A percentile compares a stretch with the other conserved stretches of the same genome.
Conservation (phyloP, 2,797 vertebrate species). For the Sciurus carolinensis region DNA sequence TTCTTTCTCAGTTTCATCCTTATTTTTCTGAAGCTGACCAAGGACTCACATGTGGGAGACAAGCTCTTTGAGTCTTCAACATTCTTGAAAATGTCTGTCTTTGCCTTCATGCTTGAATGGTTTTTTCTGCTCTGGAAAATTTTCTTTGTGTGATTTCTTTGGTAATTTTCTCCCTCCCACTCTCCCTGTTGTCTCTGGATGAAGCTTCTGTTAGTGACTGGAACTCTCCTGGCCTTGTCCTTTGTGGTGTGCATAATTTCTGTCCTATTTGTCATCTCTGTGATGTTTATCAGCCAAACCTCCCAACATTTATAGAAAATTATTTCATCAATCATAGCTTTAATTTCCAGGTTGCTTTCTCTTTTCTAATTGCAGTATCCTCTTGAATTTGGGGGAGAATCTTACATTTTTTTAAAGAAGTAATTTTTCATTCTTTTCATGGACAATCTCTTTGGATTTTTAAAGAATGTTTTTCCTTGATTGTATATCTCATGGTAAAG, state of each 20-base stretch:
- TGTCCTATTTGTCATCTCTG: not conserved
- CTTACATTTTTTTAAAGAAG: not conserved
- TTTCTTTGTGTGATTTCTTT: slow-evolving; percentile 2
- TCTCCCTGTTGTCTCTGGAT: not conserved
- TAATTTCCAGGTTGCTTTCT: not conserved
- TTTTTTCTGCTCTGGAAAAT: not conserved
- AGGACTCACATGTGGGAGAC: not conserved
- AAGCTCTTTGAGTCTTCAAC: not conserved
- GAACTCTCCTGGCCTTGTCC: not conserved
- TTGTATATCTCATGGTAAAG: not conserved
- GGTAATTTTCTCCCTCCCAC: not conserved
- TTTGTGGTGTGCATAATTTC: not conserved
- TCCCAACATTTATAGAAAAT: not conserved
- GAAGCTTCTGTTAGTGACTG: not conserved
- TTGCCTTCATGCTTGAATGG: not conserved
- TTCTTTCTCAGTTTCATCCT: not conserved
- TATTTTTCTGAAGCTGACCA: not conserved
- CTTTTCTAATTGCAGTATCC: not conserved
- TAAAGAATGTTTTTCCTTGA: not conserved
- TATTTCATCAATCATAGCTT: not conserved
- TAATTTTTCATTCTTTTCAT: not conserved
- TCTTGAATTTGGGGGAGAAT: not conserved
- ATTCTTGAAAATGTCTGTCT: not conserved
- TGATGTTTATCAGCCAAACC: not conserved
- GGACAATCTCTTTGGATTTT: not conserved